phyloP scores from a whole-genome alignment of 2,113 vertebrate genomes.

The Dendropsophus ebraccatus region DNA sequence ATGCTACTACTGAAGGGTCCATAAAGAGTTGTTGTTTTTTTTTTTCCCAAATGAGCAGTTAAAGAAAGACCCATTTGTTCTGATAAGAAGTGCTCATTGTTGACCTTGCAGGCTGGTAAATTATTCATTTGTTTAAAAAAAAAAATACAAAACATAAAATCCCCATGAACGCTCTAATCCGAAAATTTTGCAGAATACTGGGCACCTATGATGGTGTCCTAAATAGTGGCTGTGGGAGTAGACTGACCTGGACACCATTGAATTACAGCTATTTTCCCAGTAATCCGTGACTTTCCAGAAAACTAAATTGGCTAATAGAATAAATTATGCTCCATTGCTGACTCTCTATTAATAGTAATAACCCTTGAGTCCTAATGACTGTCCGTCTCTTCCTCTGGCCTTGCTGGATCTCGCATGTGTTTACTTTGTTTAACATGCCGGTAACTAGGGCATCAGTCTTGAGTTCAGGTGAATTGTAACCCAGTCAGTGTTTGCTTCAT shows the following conservation, averaged over 20 bases:
- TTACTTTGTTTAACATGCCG: background rate
- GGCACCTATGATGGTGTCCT: background rate
- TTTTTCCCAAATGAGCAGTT: too few species aligned
- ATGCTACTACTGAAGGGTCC: background rate
- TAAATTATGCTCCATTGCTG: background rate
- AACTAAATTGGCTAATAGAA: background rate
- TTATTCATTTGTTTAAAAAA: background rate
- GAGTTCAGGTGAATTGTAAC: constrained; percentile 23
- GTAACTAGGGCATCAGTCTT: constrained; percentile 22
- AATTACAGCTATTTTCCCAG: too few species aligned
- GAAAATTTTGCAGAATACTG: background rate
- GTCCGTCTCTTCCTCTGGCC: background rate
- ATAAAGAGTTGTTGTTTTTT: background rate
- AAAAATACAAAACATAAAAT: too few species aligned
- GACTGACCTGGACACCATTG: background rate
- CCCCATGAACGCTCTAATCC: background rate
- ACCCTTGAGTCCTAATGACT: background rate
- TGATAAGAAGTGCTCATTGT: background rate
- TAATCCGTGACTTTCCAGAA: too few species aligned
- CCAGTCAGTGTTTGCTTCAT: constrained; percentile 23
- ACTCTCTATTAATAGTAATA: background rate
- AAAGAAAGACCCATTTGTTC: background rate
- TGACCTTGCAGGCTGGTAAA: background rate
- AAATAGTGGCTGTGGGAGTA: background rate
- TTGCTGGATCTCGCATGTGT: background rate